phyloP scores from a whole-genome alignment of 30 jellyfish, hydroid and myxozoan species.

The Chironex yamaguchii region DNA sequence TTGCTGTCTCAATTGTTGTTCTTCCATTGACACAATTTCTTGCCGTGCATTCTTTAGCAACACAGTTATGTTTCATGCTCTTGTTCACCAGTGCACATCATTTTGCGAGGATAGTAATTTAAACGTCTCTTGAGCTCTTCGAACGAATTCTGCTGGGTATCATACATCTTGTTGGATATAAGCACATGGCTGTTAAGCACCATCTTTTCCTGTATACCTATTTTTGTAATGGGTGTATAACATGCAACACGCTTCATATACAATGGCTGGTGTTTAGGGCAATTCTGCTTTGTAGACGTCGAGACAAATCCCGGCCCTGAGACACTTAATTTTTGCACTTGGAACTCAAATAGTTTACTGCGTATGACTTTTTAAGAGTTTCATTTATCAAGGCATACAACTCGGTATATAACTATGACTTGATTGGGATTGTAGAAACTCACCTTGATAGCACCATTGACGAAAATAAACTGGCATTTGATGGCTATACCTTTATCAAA shows the following conservation, averaged over 20 bases:
- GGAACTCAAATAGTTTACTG: conserved; percentile 56
- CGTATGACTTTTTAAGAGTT: conserved; percentile 48
- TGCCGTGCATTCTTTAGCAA: conserved; percentile 31
- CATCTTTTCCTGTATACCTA: conserved; percentile 34
- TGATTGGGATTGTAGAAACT: conserved; percentile 65
- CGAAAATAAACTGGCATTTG: conserved; percentile 58
- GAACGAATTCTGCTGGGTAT: conserved; percentile 46
- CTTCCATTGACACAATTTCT: conserved; percentile 34
- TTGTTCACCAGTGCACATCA: conserved; percentile 59
- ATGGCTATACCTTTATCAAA: conserved; percentile 47
- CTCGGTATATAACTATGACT: conserved; percentile 55
- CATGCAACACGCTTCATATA: conserved; percentile 37
- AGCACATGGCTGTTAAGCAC: conserved; percentile 27
- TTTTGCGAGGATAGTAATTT: conserved; percentile 41
- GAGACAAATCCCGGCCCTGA: conserved; percentile 66
- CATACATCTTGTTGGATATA: conserved; percentile 50
- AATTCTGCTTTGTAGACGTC: conserved; percentile 62
- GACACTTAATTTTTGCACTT: conserved; percentile 39
- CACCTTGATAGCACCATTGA: conserved; percentile 42
- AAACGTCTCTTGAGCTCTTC: conserved; percentile 45
- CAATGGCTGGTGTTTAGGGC: conserved; percentile 62
- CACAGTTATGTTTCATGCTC: conserved; percentile 45
- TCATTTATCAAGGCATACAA: conserved; percentile 52
- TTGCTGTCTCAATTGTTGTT: conserved; percentile 29
- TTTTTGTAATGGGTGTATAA: conserved; percentile 41